Evolutionary conservation across 2,888 invertebrate species (phyloP).

Genomic region (Drosophila percnosoma): DNA sequence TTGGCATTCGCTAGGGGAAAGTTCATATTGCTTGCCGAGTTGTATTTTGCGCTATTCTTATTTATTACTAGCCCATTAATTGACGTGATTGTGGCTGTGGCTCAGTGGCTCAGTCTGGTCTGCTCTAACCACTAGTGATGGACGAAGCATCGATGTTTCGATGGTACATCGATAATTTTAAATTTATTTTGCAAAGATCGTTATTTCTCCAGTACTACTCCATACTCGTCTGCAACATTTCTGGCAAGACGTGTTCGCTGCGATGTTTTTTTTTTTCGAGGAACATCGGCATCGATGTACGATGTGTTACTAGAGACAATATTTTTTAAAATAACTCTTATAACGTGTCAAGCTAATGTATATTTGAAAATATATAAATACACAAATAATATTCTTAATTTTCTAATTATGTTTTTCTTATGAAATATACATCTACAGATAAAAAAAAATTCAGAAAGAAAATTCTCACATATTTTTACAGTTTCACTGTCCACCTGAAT

Average conservation of each 20-base stretch:
- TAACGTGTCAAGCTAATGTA: not conserved
- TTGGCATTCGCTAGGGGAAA: conserved; percentile 85
- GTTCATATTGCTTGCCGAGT: conserved; percentile 72
- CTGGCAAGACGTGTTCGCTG: not conserved
- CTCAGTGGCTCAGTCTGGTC: conserved; percentile 39
- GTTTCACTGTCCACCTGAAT: not conserved
- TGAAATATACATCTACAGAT: no score
- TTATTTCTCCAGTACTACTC: not conserved
- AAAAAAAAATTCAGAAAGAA: not conserved
- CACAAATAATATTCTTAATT: not conserved
- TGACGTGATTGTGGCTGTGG: conserved; percentile 42
- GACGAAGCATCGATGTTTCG: conserved; percentile 25
- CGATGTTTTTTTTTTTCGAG: not conserved
- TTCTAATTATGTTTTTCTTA: not conserved
- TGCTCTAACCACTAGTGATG: conserved; percentile 43
- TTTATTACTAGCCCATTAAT: conserved; percentile 45
- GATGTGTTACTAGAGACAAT: not conserved
- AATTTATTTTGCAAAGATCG: not conserved
- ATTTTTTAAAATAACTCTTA: not conserved
- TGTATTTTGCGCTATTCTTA: conserved; percentile 7
- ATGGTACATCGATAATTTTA: not conserved
- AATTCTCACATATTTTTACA: not conserved
- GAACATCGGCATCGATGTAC: not conserved
- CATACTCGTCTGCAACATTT: not conserved
- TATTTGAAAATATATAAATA: no score